Percentiles rank a stretch among this genome's conserved stretches.
Evolutionary conservation across 2,888 invertebrate species (phyloP).

Genomic region (Watsonalla binaria): DNA sequence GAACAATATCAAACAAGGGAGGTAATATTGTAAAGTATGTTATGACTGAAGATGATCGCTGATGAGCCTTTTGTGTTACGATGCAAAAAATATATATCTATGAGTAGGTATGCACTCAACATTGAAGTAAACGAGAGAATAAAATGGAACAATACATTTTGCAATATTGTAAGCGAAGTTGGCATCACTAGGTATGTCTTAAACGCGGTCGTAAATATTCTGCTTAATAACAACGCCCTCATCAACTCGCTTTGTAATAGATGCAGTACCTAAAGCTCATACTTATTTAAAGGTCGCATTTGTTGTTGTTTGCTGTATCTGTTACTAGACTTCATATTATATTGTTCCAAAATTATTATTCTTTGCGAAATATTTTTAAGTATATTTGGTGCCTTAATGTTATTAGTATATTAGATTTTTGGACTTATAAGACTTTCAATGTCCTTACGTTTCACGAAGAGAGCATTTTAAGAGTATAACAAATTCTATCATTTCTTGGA

Average conservation of each 20-base stretch:
- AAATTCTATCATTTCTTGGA: no score
- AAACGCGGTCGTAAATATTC: conserved; percentile 25
- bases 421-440: no score
- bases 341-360: no score
- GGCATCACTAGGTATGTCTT: conserved; percentile 15
- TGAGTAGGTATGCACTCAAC: conserved; percentile 12
- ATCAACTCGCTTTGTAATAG: conserved; percentile 18
- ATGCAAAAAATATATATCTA: conserved; percentile 25
- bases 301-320: neutral
- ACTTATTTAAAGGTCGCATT: neutral
- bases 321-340: no score
- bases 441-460: no score
- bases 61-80: conserved; percentile 21
- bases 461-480: no score
- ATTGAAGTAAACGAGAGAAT: conserved; percentile 33
- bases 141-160: conserved; percentile 38
- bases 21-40: conserved; percentile 12
- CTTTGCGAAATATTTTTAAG: no score
- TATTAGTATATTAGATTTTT: no score
- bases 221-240: conserved; percentile 26
- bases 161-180: conserved; percentile 38
- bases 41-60: conserved; percentile 20
- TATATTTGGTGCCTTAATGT: no score
- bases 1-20: conserved; percentile 12
- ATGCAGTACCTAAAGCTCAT: neutral